Percentiles rank a stretch among this genome's conserved stretches.
phyloP scores from a whole-genome alignment of 2,797 vertebrate species.

The Etheostoma nigrum region DNA sequence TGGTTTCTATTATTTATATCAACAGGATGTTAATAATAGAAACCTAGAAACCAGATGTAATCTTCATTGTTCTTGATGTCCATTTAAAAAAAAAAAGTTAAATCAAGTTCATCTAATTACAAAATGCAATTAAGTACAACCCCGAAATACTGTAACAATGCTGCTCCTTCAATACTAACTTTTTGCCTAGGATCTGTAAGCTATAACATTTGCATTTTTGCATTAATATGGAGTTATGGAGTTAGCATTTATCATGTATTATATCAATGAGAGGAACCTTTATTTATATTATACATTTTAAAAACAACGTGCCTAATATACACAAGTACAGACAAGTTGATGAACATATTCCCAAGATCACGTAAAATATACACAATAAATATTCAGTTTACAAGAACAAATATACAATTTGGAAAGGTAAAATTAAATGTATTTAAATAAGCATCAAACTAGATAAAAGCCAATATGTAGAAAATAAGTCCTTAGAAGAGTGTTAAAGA shows the following conservation, averaged over 20 bases:
- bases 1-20: slow-evolving; percentile 4
- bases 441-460: not conserved
- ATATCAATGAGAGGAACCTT: not conserved
- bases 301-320: not conserved
- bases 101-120: too few species aligned
- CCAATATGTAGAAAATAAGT: not conserved
- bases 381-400: not conserved
- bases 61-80: not conserved
- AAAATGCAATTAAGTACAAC: too few species aligned
- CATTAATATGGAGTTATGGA: not conserved
- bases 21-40: too few species aligned
- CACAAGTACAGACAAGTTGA: not conserved
- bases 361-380: not conserved
- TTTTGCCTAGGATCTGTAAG: not conserved
- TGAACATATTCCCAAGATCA: not conserved
- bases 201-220: not conserved
- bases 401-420: not conserved
- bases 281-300: not conserved
- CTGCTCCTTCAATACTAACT: not conserved
- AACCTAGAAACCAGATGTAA: not conserved
- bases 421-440: not conserved
- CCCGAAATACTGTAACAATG: not conserved
- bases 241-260: not conserved
- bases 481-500: not conserved
- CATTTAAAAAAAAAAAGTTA: too few species aligned